Evolutionary conservation across 2,113 vertebrate genomes (phyloP).

Genomic region (Tautogolabrus adspersus): DNA sequence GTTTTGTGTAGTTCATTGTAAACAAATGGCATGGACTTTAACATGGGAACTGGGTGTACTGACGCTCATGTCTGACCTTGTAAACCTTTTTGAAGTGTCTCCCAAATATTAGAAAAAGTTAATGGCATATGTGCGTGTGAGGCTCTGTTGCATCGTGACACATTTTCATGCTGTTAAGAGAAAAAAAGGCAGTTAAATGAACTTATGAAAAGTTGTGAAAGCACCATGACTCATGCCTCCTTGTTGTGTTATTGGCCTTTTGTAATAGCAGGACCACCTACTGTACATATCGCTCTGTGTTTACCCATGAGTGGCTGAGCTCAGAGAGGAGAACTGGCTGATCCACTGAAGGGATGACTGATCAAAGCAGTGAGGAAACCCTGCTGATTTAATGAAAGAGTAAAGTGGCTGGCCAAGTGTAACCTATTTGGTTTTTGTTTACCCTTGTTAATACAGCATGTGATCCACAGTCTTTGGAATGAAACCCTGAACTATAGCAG

Average conservation of each 20-base stretch:
- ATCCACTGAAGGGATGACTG: constrained; percentile 29
- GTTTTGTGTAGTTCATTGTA: no score
- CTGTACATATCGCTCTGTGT: constrained; percentile 22
- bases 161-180: constrained; percentile 15
- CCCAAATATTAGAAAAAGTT: not conserved
- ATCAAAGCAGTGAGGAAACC: constrained; percentile 22
- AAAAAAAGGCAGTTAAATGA: not conserved
- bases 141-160: not conserved
- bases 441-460: not conserved
- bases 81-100: no score
- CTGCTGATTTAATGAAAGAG: constrained; percentile 28
- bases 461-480: constrained; percentile 1
- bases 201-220: not conserved
- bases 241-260: constrained; percentile 26
- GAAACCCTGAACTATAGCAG: not conserved
- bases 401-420: not conserved
- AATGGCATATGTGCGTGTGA: constrained; percentile 5
- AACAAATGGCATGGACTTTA: no score
- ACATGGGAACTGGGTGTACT: no score
- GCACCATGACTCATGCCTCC: constrained; percentile 26
- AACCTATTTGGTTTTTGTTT: constrained; percentile 18
- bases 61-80: no score
- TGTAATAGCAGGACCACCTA: constrained; percentile 12
- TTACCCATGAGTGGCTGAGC: constrained; percentile 25
- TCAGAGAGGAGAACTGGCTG: constrained; percentile 9